phyloP scores from a whole-genome alignment of 2,888 invertebrate species.

The Patella depressa region DNA sequence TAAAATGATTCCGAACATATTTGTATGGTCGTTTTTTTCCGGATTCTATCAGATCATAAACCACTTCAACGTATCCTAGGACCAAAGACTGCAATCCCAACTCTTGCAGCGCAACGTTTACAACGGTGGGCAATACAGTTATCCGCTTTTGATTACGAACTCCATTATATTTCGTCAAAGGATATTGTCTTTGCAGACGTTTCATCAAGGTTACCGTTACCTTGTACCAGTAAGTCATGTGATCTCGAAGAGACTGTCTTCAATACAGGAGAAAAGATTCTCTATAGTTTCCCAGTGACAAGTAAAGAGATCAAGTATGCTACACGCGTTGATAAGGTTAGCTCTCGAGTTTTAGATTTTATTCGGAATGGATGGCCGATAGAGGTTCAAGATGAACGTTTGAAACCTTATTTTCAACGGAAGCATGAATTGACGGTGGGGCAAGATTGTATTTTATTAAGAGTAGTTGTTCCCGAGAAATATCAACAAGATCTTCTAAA shows the following conservation, averaged over 20 bases:
- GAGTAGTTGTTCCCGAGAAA: slow-evolving; percentile 40
- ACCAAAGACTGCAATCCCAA: slow-evolving; percentile 12
- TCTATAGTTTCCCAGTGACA: no score
- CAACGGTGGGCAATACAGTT: slow-evolving; percentile 21
- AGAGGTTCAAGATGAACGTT: no score
- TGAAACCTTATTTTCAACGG: no score
- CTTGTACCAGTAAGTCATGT: not conserved
- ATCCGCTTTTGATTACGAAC: slow-evolving; percentile 12
- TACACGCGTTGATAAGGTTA: not conserved
- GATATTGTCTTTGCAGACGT: slow-evolving; percentile 13
- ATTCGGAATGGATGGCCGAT: no score
- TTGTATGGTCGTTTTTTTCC: slow-evolving; percentile 54
- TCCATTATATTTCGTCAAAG: slow-evolving; percentile 7
- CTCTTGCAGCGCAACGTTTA: slow-evolving; percentile 10
- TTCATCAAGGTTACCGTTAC: slow-evolving; percentile 10
- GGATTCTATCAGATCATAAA: slow-evolving; percentile 40
- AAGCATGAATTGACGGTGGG: no score
- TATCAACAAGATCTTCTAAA: slow-evolving; percentile 33
- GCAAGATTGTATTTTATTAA: slow-evolving; percentile 16
- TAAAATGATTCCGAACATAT: slow-evolving; percentile 14
- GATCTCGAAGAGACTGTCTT: no score
- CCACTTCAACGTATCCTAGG: not conserved
- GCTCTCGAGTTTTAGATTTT: no score
- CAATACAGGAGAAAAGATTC: no score
- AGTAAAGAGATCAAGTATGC: no score